Percentiles rank a stretch among this genome's conserved stretches.
Conservation (phyloP, 2,797 vertebrate genomes). For the Ptychobarbus kaznakovi region DNA sequence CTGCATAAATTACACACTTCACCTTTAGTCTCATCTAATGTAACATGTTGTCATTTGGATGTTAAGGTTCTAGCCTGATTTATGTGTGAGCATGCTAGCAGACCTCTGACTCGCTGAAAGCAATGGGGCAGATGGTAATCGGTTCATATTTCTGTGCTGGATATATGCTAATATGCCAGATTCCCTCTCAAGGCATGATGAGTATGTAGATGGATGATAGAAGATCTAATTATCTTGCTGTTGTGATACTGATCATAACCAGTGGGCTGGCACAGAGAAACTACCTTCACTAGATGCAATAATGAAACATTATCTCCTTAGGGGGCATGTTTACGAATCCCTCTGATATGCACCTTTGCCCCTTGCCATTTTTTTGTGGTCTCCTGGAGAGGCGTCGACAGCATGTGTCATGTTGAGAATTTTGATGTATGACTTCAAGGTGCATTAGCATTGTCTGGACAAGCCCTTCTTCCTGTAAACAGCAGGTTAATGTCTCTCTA, state of each 20-base stretch:
- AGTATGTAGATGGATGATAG: conserved; percentile 36
- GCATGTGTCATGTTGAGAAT: conserved; percentile 21
- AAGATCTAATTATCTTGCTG: conserved; percentile 48
- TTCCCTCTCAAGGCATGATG: conserved; percentile 34
- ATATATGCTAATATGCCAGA: conserved; percentile 47
- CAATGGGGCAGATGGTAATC: conserved; percentile 47
- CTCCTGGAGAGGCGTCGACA: background rate
- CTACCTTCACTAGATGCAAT: conserved; percentile 7
- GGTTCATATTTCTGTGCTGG: conserved; percentile 45
- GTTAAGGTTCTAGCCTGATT: conserved; percentile 38
- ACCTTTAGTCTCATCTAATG: conserved; percentile 22
- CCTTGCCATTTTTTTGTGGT: background rate
- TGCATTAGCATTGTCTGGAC: conserved; percentile 50
- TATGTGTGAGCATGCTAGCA: background rate
- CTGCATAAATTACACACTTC: conserved; percentile 35
- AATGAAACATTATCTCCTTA: conserved; percentile 19
- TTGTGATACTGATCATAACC: conserved; percentile 45
- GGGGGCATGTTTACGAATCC: background rate
- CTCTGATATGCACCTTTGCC: background rate
- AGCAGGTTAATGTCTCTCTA: conserved; percentile 58
- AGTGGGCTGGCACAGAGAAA: conserved; percentile 36
- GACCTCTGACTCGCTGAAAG: conserved; percentile 46
- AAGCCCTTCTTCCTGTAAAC: conserved; percentile 58
- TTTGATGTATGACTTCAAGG: conserved; percentile 52
- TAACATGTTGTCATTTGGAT: conserved; percentile 8